These are phyloP conservation scores for Drosophila kanekoi DNA, from an alignment of 2,888 invertebrate species.

Conservation along the genomic window DNA sequence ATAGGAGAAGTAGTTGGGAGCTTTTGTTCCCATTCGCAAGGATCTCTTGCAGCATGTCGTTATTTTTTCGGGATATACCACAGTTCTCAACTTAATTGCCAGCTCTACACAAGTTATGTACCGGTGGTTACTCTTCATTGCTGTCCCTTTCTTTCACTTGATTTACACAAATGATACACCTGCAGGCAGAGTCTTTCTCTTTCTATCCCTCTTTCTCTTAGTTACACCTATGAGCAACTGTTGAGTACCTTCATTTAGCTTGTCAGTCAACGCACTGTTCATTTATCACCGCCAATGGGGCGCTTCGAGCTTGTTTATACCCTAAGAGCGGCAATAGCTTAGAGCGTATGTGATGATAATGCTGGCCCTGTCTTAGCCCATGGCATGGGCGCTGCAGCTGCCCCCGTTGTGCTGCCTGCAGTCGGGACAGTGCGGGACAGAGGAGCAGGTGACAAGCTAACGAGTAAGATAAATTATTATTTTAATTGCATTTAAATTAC, in stretches of 20 bases:
- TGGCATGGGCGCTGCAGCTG: conserved; percentile 1
- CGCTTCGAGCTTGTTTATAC: conserved; percentile 52
- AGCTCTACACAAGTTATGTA: conserved; percentile 66
- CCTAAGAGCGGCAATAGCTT: conserved; percentile 29
- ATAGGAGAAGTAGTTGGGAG: neutral
- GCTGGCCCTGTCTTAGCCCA: neutral
- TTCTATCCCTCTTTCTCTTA: neutral
- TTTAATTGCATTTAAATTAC: conserved; percentile 81
- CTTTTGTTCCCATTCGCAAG: neutral
- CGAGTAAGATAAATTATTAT: conserved; percentile 80
- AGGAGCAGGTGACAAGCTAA: conserved; percentile 61
- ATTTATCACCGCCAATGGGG: conserved; percentile 68
- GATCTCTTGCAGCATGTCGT: conserved; percentile 28
- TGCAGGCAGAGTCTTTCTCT: neutral
- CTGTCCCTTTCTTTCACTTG: neutral
- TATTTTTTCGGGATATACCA: conserved; percentile 1
- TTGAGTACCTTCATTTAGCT: conserved; percentile 70
- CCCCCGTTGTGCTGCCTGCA: conserved; percentile 3
- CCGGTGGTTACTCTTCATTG: conserved; percentile 8
- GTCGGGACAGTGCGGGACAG: neutral
- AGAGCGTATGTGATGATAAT: conserved; percentile 51
- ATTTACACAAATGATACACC: conserved; percentile 4
- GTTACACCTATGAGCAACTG: conserved; percentile 20
- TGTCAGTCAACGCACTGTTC: conserved; percentile 64
- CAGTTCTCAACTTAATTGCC: conserved; percentile 59